A percentile compares a stretch with the other conserved stretches of the same genome.
phyloP scores from a whole-genome alignment of 2,113 vertebrate genomes.

The Rutilus rutilus region DNA sequence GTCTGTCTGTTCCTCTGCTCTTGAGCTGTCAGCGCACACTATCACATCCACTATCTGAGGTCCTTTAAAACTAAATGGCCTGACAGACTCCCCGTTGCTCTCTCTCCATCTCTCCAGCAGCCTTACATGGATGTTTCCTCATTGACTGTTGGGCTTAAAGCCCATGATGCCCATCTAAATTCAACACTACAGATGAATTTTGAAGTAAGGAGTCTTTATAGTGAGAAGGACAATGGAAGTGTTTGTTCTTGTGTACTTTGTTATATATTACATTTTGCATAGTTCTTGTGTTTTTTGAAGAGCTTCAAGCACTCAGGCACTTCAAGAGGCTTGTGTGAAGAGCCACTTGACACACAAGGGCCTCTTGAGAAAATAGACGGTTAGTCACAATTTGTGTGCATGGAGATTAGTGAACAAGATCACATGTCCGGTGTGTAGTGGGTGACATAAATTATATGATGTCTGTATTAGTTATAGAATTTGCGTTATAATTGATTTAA shows the following conservation, averaged over 20 bases:
- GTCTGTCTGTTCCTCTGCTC: constrained; percentile 35
- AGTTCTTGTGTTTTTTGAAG: background rate
- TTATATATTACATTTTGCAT: constrained; percentile 2
- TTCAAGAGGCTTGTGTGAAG: constrained; percentile 55
- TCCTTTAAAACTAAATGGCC: constrained; percentile 42
- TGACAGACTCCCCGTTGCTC: constrained; percentile 2
- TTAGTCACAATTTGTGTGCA: constrained; percentile 69
- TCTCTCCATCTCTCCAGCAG: background rate
- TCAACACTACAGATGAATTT: background rate
- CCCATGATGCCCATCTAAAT: background rate
- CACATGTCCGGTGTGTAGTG: constrained; percentile 63
- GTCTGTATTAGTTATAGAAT: too few species aligned
- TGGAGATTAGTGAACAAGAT: constrained; percentile 73
- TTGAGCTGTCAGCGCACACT: constrained; percentile 32
- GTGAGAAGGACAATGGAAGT: background rate
- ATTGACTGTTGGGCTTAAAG: constrained; percentile 6
- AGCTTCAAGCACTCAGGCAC: constrained; percentile 52
- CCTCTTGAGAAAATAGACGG: constrained; percentile 65
- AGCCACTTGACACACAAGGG: constrained; percentile 59
- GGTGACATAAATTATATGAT: too few species aligned
- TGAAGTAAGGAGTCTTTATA: constrained; percentile 27
- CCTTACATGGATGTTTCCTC: background rate
- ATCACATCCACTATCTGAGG: constrained; percentile 33
- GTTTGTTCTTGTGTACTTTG: constrained; percentile 1
- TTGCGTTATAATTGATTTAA: too few species aligned